Conservation (phyloP, 1,140 invertebrate genomes). For the Chlorops oryzae region DNA sequence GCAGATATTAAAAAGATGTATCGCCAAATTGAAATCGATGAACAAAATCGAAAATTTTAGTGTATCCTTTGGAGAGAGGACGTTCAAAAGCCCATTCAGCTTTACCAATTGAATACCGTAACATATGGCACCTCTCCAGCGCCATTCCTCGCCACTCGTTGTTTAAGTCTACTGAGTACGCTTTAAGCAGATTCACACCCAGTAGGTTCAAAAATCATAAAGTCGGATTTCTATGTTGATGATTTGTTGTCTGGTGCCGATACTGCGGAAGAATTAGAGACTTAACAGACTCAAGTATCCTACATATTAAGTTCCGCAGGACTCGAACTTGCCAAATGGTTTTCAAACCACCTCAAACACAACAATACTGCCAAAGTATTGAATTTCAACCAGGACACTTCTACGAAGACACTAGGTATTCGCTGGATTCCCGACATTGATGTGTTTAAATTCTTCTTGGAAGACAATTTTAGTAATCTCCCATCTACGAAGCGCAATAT, state of each 20-base stretch:
- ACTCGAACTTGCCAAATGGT: slow-evolving; percentile 6
- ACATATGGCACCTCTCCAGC: slow-evolving; percentile 38
- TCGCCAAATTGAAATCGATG: slow-evolving; percentile 25
- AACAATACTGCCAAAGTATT: not conserved
- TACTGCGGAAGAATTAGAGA: not conserved
- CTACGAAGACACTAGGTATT: not conserved
- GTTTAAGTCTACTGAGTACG: slow-evolving; percentile 29
- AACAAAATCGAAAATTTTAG: slow-evolving; percentile 29
- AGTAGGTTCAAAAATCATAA: slow-evolving; percentile 24
- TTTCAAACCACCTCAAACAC: not conserved
- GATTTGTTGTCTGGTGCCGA: not conserved
- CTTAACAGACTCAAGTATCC: not conserved
- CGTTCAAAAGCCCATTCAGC: slow-evolving; percentile 15
- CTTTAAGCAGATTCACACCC: slow-evolving; percentile 24
- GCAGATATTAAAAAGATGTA: slow-evolving; percentile 37
- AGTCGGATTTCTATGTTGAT: slow-evolving; percentile 20
- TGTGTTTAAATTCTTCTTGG: not conserved
- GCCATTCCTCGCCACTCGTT: slow-evolving; percentile 34
- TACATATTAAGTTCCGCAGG: not conserved
- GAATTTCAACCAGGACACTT: not conserved
- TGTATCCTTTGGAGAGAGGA: slow-evolving; percentile 39
- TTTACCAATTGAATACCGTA: slow-evolving; percentile 19
- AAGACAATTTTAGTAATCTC: not conserved
- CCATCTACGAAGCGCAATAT: not conserved
- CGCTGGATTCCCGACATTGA: not conserved